phyloP scores from a whole-genome alignment of 2,113 vertebrate genomes.

The Marmota monax region DNA sequence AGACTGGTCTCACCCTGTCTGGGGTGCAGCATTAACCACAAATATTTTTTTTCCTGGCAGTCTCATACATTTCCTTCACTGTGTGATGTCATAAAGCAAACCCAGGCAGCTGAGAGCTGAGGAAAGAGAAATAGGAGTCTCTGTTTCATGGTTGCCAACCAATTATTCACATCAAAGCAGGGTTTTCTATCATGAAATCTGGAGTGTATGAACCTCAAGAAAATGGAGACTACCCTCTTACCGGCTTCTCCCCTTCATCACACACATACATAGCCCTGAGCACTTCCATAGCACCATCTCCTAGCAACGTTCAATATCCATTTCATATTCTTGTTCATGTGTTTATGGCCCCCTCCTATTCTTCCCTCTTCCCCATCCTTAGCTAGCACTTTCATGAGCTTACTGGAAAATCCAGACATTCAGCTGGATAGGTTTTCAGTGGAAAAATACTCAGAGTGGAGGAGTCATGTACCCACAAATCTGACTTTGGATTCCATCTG shows the following conservation, averaged over 20 bases:
- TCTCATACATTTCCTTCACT: background rate
- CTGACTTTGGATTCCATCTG: background rate
- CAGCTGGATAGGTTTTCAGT: background rate
- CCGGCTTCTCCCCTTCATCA: background rate
- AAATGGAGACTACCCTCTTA: background rate
- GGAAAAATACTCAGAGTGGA: background rate
- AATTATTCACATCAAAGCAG: background rate
- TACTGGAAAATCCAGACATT: constrained; percentile 1
- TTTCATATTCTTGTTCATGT: background rate
- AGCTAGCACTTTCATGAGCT: background rate
- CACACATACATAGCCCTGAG: background rate
- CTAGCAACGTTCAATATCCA: background rate
- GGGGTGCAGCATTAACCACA: background rate
- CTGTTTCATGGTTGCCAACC: background rate
- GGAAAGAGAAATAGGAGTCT: background rate
- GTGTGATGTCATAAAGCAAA: background rate
- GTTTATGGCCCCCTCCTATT: background rate
- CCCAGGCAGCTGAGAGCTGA: background rate
- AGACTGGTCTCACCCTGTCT: background rate
- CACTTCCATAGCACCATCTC: background rate
- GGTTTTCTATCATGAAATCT: background rate
- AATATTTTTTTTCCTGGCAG: background rate
- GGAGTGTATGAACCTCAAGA: background rate
- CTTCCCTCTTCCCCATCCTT: background rate
- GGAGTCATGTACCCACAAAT: background rate